A percentile compares a stretch with the other conserved stretches of the same genome.
phyloP scores from a whole-genome alignment of 2,888 invertebrate genomes.

The Pardosa pseudoannulata region DNA sequence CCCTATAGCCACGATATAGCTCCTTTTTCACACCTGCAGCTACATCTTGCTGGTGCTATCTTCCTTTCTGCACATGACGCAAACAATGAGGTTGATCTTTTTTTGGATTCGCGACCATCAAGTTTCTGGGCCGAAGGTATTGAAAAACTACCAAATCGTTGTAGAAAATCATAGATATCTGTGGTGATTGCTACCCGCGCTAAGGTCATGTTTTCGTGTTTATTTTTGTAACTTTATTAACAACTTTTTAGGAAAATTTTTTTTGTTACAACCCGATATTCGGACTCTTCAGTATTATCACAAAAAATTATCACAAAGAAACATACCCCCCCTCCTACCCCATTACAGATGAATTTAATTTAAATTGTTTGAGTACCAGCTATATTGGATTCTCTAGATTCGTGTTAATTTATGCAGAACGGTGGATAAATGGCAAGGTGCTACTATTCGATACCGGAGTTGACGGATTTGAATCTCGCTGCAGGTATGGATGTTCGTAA shows the following conservation, averaged over 20 bases:
- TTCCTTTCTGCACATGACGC: background rate
- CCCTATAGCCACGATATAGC: background rate
- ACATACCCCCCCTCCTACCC: no score
- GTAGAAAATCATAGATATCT: background rate
- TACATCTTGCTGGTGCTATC: background rate
- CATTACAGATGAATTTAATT: no score
- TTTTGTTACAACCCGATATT: background rate
- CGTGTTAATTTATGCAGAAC: no score
- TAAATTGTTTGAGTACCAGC: no score
- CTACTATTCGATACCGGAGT: no score
- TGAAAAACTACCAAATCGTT: background rate
- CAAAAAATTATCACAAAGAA: no score
- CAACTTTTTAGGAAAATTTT: background rate
- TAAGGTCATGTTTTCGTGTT: background rate
- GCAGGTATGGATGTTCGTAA: no score
- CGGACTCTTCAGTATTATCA: no score
- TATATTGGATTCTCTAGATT: no score
- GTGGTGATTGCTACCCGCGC: conserved; percentile 1
- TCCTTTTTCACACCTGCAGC: background rate
- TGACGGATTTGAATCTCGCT: no score
- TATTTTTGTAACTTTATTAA: no score
- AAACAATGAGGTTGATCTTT: background rate
- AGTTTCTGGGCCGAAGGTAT: background rate
- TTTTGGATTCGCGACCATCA: background rate
- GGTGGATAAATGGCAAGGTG: no score